Percentiles rank a stretch among this genome's conserved stretches.
These are phyloP conservation scores for Caenorhabditis imperialis DNA, from an alignment of 2,888 invertebrate species.

Conservation along the genomic window DNA sequence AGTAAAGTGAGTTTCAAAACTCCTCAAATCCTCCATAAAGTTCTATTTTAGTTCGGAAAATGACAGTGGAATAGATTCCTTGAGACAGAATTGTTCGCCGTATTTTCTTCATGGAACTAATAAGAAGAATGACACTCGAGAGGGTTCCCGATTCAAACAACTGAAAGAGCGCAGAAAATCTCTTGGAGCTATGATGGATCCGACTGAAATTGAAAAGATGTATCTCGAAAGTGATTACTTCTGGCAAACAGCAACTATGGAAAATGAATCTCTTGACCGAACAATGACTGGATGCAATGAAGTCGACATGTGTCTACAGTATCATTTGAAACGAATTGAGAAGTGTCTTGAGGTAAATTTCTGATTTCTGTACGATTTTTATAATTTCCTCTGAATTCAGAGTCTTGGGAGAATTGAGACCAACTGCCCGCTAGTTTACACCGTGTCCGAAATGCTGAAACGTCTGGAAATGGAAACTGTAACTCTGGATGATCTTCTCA, in stretches of 20 bases:
- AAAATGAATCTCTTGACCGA: constrained; percentile 11
- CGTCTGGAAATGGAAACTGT: constrained; percentile 80
- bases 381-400: constrained; percentile 33
- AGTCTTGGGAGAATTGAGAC: constrained; percentile 60
- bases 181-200: constrained; percentile 69
- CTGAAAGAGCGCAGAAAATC: constrained; percentile 72
- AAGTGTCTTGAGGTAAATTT: constrained; percentile 64
- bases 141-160: constrained; percentile 63
- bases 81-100: constrained; percentile 73
- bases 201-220: constrained; percentile 64
- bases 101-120: constrained; percentile 56
- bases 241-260: constrained; percentile 47
- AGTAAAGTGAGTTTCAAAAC: constrained; percentile 49
- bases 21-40: not conserved
- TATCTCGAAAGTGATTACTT: constrained; percentile 65
- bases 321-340: constrained; percentile 67
- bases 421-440: constrained; percentile 80
- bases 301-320: constrained; percentile 71
- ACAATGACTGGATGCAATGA: constrained; percentile 70
- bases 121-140: constrained; percentile 38
- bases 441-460: constrained; percentile 80
- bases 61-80: constrained; percentile 75
- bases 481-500: constrained; percentile 79
- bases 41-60: constrained; percentile 70
- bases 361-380: not conserved